Percentiles rank a stretch among this genome's conserved stretches.
phyloP scores from a whole-genome alignment of 2,888 invertebrate species.

The Rhagonycha fulva region DNA sequence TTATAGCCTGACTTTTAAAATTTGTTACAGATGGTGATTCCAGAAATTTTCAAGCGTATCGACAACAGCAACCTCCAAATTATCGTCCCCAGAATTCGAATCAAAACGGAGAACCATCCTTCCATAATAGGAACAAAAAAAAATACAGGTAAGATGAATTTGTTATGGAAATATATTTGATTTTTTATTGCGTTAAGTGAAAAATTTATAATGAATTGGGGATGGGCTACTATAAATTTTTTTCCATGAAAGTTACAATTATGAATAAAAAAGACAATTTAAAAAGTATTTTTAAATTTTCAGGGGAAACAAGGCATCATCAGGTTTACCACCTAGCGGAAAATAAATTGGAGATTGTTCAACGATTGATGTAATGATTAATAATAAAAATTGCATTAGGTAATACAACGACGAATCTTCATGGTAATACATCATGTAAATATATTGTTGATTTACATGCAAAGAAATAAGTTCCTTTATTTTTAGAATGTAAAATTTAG shows the following conservation, averaged over 20 bases:
- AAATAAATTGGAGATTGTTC: slow-evolving; percentile 30
- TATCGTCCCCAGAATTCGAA: slow-evolving; percentile 31
- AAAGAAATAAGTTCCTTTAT: slow-evolving; percentile 41
- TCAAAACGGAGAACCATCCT: slow-evolving; percentile 36
- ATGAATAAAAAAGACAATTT: background rate
- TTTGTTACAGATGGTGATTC: slow-evolving; percentile 40
- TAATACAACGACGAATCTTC: slow-evolving; percentile 38
- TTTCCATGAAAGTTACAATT: too few relatives aligned
- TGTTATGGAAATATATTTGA: too few relatives aligned
- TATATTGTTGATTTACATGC: slow-evolving; percentile 24
- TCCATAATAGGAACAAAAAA: slow-evolving; percentile 38
- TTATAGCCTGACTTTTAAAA: background rate
- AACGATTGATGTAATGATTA: background rate
- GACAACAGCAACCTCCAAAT: slow-evolving; percentile 46
- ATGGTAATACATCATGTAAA: slow-evolving; percentile 25
- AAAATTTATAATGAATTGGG: too few relatives aligned
- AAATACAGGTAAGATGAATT: slow-evolving; percentile 42
- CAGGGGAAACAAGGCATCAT: slow-evolving; percentile 45
- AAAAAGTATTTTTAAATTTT: slow-evolving; percentile 22
- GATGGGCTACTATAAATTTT: too few relatives aligned
- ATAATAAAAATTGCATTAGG: slow-evolving; percentile 13
- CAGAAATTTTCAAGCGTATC: slow-evolving; percentile 45
- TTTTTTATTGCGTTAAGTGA: too few relatives aligned
- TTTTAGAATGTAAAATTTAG: slow-evolving; percentile 25
- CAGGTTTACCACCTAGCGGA: slow-evolving; percentile 48